Conservation (phyloP, 2,797 vertebrate genomes). For the Acanthiza pusilla region DNA sequence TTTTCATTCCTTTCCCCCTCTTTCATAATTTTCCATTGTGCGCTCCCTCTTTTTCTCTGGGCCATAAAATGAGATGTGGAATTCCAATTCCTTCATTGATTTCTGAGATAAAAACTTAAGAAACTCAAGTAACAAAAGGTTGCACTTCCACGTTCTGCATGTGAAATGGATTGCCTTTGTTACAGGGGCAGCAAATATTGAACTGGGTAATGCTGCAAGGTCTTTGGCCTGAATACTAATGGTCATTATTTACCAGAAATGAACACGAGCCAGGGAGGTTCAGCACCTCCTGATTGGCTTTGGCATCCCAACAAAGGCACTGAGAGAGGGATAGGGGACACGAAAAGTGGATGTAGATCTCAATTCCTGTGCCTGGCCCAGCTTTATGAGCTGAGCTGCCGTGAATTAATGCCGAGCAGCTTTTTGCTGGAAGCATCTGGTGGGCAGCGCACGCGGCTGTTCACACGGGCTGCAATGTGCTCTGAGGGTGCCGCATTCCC, state of each 20-base stretch:
- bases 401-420: fast-evolving
- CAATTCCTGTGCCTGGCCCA: not conserved
- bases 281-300: not conserved
- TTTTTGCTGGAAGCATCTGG: not conserved
- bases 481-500: not conserved
- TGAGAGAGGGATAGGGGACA: not conserved
- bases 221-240: constrained; percentile 64
- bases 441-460: fast-evolving
- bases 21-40: not conserved
- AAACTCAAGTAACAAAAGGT: constrained; percentile 58
- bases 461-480: not conserved
- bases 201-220: constrained; percentile 20
- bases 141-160: constrained; percentile 15
- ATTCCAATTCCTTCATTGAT: constrained; percentile 31
- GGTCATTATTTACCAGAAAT: constrained; percentile 34
- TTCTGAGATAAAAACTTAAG: constrained; percentile 65
- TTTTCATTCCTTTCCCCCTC: not conserved
- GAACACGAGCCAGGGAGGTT: constrained; percentile 8
- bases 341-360: not conserved
- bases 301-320: constrained; percentile 13
- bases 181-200: constrained; percentile 56
- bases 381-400: not conserved
- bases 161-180: constrained; percentile 56
- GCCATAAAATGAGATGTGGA: not conserved
- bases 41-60: not conserved